phyloP scores from a whole-genome alignment of 2,113 vertebrate genomes.

The Semnornis frantzii region DNA sequence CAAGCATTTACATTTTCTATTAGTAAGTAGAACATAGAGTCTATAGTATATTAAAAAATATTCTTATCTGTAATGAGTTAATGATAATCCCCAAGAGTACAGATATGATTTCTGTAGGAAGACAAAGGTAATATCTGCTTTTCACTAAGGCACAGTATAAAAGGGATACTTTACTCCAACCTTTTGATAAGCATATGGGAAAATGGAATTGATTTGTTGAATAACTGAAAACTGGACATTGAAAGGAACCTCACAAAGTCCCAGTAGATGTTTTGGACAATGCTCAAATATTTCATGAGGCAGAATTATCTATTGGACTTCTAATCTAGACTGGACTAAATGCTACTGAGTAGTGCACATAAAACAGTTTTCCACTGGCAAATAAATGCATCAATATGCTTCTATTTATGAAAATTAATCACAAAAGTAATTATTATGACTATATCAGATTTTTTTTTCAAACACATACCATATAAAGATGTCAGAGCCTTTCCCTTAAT shows the following conservation, averaged over 20 bases:
- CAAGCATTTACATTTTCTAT: constrained; percentile 1
- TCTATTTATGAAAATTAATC: background rate
- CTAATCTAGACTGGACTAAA: background rate
- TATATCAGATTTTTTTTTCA: background rate
- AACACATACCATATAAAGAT: background rate
- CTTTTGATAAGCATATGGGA: background rate
- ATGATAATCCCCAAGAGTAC: background rate
- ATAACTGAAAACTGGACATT: background rate
- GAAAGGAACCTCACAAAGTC: background rate
- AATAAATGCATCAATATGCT: background rate
- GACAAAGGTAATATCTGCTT: background rate
- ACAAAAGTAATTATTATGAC: background rate
- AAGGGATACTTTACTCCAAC: background rate
- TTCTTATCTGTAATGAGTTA: background rate
- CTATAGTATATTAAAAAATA: background rate
- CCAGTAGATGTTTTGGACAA: background rate
- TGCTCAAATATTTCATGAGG: background rate
- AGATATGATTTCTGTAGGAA: background rate
- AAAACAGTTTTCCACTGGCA: background rate
- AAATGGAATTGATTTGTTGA: background rate
- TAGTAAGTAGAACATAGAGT: background rate
- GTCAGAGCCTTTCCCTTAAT: background rate
- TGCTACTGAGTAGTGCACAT: background rate
- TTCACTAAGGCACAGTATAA: background rate
- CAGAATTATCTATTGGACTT: background rate